Evolutionary conservation across 2,797 vertebrate genomes (phyloP), one percentile per base, ranked within the genome.

Genomic region (Tadarida brasiliensis): DNA sequence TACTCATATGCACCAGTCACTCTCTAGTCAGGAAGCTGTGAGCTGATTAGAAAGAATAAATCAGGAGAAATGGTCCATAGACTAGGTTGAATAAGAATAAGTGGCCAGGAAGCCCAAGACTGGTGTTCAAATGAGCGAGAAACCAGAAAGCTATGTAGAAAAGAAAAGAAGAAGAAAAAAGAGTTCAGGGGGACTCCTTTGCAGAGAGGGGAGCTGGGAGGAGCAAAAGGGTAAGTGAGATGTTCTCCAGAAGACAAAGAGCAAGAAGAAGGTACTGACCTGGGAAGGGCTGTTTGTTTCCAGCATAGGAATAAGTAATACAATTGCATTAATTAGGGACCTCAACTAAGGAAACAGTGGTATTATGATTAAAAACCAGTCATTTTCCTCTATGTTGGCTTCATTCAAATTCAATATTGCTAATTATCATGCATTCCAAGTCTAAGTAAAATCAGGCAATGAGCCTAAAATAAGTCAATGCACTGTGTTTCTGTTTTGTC

Each of bases 371-470:
- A 65, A 95, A 94, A 93, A 28, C 3, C 20, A 92, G 63, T 73
- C 68, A 93, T 90, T 95, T 96, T 84, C 65, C 11, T 87, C 44
- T 80, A 7, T 86, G 63, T 57, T 94, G 35, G 47, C 16, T 88
- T 82, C 28, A 93, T 81, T 96, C 77, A 96, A 77, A 89, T 94
- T 92, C 39, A 93, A 12, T 83, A 84, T 68, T 90, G 30, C n/a
- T 76, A 86, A 96, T 95, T 85, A 54, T 80, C 2, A 68, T 78
- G 51, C 28, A 74, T 70, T 49, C n/a, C 28, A 93, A 88, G 28
- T 71, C 17, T 83, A 56, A 85, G 73, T 39, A 68, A 94, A 96
- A 80, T 71, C 68, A 89, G 63, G 33, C 61, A 89, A 70, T 70
- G 15, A 77, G 47, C 83, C 63, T 91, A 49, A 78, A 95, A 88